These are phyloP conservation scores for Ectobius pallidus DNA, from an alignment of 2,888 invertebrate species.

Conservation along the genomic window DNA sequence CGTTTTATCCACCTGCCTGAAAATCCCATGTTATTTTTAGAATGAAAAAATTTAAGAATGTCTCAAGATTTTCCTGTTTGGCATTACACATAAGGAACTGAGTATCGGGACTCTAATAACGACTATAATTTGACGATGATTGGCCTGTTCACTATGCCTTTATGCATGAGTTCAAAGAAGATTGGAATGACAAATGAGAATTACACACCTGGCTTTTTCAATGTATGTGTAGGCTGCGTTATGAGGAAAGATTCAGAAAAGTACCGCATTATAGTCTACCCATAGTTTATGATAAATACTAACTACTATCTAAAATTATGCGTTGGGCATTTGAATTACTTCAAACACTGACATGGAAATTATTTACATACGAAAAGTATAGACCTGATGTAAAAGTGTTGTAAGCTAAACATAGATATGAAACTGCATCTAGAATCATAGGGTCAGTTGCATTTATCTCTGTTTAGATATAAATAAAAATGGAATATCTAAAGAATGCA, in stretches of 20 bases:
- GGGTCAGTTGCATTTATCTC: too few species aligned
- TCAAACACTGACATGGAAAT: neutral
- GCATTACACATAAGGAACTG: neutral
- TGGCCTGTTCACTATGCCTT: neutral
- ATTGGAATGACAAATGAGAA: slow-evolving; percentile 15
- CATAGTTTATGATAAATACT: neutral
- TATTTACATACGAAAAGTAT: too few species aligned
- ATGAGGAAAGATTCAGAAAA: neutral
- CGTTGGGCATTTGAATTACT: too few species aligned
- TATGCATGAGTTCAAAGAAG: slow-evolving; percentile 27
- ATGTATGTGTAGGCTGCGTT: neutral
- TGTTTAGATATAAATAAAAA: too few species aligned
- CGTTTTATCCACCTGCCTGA: neutral
- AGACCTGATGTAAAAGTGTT: too few species aligned
- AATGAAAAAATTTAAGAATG: too few species aligned
- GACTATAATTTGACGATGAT: slow-evolving; percentile 6
- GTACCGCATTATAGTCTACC: neutral
- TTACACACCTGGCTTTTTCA: slow-evolving; percentile 13
- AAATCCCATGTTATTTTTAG: neutral
- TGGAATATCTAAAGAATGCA: too few species aligned
- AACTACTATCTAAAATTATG: neutral
- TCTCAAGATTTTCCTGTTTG: too few species aligned
- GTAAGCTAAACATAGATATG: too few species aligned
- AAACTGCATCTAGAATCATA: too few species aligned
- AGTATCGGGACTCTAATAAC: neutral